Conservation (phyloP, 1,140 invertebrate genomes). For the Limonius californicus region DNA sequence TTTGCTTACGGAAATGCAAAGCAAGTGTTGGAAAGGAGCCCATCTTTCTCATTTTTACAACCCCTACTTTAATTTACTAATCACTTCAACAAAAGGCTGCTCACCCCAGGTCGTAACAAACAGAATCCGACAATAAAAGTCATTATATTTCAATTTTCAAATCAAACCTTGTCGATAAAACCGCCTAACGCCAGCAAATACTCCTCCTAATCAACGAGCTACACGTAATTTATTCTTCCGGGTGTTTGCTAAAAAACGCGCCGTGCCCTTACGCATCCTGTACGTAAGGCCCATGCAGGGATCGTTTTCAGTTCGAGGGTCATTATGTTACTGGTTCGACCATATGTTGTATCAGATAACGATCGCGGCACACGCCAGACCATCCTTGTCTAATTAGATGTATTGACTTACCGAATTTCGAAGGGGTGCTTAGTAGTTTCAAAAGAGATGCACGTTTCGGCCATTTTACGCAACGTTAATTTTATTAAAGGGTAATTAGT, state of each 20-base stretch:
- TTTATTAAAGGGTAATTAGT: not conserved
- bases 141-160: constrained; percentile 27
- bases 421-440: constrained; percentile 12
- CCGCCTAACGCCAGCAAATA: not conserved
- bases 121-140: constrained; percentile 11
- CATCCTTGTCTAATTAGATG: constrained; percentile 21
- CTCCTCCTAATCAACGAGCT: not conserved
- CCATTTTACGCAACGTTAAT: constrained; percentile 21
- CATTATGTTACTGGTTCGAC: constrained; percentile 26
- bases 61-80: too few relatives aligned
- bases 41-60: too few relatives aligned
- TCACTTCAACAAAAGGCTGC: not conserved
- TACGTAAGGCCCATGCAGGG: not conserved
- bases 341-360: constrained; percentile 25
- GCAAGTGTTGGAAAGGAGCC: too few relatives aligned
- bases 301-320: constrained; percentile 5
- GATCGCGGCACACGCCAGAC: constrained; percentile 24
- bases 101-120: not conserved
- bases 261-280: not conserved
- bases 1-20: too few relatives aligned
- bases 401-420: constrained; percentile 18
- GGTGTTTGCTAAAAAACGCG: too few relatives aligned
- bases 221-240: too few relatives aligned
- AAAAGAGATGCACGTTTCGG: constrained; percentile 22
- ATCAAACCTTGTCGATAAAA: constrained; percentile 20